Conservation (phyloP, 2,113 vertebrate genomes). For the Cephalopterus ornatus region DNA sequence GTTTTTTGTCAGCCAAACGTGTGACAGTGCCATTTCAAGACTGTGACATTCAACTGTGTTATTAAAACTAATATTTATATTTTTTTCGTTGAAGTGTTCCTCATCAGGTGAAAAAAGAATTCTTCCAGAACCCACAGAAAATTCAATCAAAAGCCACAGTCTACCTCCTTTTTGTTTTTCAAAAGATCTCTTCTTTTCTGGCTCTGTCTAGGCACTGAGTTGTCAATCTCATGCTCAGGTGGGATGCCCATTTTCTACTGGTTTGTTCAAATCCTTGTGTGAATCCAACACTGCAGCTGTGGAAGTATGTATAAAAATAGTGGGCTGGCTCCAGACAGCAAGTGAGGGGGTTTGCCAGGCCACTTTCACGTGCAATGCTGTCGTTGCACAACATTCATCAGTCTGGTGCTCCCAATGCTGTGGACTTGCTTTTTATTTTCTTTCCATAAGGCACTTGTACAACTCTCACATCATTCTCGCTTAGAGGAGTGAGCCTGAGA, state of each 20-base stretch:
- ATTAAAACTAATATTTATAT: conserved; percentile 54
- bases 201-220: not conserved
- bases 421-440: not conserved
- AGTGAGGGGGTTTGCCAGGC: not conserved
- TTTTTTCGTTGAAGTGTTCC: conserved; percentile 51
- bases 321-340: not conserved
- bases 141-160: conserved; percentile 1
- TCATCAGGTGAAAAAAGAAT: conserved; percentile 58
- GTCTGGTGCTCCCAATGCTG: not conserved
- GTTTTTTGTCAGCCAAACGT: conserved; percentile 51
- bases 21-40: conserved; percentile 40
- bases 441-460: not conserved
- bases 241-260: conserved; percentile 14
- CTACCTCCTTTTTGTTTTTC: not conserved
- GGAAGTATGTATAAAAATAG: conserved; percentile 11
- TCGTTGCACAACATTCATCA: not conserved
- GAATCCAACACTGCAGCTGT: not conserved
- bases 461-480: not conserved
- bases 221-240: not conserved
- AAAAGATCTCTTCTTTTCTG: not conserved
- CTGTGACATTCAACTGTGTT: conserved; percentile 35
- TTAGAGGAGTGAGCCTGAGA: not conserved
- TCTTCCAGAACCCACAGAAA: conserved; percentile 42
- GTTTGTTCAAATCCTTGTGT: not conserved
- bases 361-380: not conserved